Evolutionary conservation across 92 coral and sea anemone species (phyloP).

Genomic region (Zoanthus sociatus): DNA sequence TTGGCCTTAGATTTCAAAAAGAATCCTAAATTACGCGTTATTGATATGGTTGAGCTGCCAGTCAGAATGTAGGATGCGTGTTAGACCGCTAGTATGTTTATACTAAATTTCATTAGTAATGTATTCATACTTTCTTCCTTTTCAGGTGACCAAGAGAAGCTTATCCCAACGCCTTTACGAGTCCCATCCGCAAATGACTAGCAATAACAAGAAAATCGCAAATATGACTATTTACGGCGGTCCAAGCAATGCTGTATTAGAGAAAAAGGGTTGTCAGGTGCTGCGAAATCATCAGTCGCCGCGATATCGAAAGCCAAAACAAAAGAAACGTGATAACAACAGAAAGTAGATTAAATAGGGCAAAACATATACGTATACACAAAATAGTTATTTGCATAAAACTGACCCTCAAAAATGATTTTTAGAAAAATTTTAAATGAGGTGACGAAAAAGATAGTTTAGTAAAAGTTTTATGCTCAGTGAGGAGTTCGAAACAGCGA

Average conservation of each 20-base stretch:
- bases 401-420: neutral
- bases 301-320: neutral
- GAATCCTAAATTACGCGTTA: too few relatives aligned
- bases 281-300: neutral
- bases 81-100: neutral
- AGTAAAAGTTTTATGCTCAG: too few relatives aligned
- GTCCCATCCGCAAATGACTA: conserved; percentile 38
- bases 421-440: conserved; percentile 6
- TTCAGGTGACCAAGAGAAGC: conserved; percentile 33
- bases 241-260: neutral
- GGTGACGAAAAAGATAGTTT: neutral
- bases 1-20: too few relatives aligned
- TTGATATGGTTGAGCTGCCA: too few relatives aligned
- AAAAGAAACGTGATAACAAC: conserved; percentile 10
- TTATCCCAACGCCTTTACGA: neutral
- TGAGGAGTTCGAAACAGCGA: too few relatives aligned
- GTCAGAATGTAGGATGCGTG: too few relatives aligned
- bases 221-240: conserved; percentile 40
- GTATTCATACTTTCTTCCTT: neutral
- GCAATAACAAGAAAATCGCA: neutral
- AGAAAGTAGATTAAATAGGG: conserved; percentile 13
- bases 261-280: conserved; percentile 14
- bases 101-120: too few relatives aligned
- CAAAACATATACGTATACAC: conserved; percentile 22
- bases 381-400: conserved; percentile 4